Conservation (phyloP, 2,888 invertebrate species). For the Saturnia japonica region DNA sequence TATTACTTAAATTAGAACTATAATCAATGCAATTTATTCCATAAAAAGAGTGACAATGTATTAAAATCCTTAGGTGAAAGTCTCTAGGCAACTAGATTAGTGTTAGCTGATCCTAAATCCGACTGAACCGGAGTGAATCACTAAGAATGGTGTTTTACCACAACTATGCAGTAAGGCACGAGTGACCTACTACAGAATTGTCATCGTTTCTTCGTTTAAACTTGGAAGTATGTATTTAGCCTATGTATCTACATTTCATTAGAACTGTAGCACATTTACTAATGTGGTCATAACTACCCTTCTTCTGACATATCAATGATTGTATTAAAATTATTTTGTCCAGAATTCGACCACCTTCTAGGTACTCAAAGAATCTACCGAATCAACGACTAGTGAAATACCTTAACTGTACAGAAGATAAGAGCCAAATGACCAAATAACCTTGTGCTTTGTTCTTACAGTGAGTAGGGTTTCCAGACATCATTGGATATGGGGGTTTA, state of each 20-base stretch:
- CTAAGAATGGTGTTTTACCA: background rate
- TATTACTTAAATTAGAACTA: background rate
- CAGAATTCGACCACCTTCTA: too few species aligned
- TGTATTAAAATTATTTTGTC: too few species aligned
- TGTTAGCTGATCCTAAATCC: background rate
- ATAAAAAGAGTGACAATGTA: background rate
- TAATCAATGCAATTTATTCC: background rate
- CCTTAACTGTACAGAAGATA: too few species aligned
- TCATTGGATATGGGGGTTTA: too few species aligned
- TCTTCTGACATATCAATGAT: too few species aligned
- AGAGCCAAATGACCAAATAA: too few species aligned
- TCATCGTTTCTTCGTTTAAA: background rate
- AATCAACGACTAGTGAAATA: too few species aligned
- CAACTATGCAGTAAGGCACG: background rate
- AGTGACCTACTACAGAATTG: background rate
- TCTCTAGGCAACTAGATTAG: background rate
- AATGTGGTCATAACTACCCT: too few species aligned
- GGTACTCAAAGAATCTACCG: too few species aligned
- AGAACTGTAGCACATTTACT: too few species aligned
- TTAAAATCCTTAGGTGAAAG: background rate
- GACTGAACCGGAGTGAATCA: background rate
- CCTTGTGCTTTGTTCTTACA: too few species aligned
- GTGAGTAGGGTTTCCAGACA: too few species aligned
- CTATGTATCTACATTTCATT: background rate
- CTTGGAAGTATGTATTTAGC: background rate